Conservation (phyloP, 2,888 invertebrate species). For the Hydrotaea diabolus region DNA sequence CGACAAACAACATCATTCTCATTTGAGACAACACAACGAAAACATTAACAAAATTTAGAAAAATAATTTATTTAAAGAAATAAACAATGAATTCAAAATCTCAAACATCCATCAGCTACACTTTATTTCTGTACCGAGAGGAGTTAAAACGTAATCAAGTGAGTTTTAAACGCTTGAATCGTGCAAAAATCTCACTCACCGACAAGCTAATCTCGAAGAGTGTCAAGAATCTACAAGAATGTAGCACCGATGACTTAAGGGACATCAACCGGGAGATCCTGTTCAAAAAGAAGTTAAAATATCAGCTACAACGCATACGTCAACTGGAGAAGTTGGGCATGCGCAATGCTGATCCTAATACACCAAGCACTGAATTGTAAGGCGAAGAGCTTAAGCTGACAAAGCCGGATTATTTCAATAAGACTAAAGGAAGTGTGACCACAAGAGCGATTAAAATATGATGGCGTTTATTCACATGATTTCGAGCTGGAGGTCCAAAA, state of each 20-base stretch:
- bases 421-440: too few relatives aligned
- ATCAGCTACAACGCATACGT: conserved; percentile 70
- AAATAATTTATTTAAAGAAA: too few relatives aligned
- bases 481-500: too few relatives aligned
- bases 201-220: conserved; percentile 71
- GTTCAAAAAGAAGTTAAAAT: conserved; percentile 72
- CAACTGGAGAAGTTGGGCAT: conserved; percentile 38
- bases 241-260: conserved; percentile 71
- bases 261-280: conserved; percentile 72
- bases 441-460: too few relatives aligned
- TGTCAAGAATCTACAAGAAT: conserved; percentile 70
- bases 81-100: not conserved
- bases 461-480: too few relatives aligned
- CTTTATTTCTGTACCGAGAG: conserved; percentile 72
- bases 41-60: conserved; percentile 11
- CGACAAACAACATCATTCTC: conserved; percentile 66
- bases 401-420: too few relatives aligned
- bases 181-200: conserved; percentile 73
- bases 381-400: not conserved
- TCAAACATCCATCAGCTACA: conserved; percentile 70
- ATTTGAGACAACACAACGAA: conserved; percentile 55
- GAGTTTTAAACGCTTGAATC: conserved; percentile 71
- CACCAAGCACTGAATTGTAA: not conserved
- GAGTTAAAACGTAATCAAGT: conserved; percentile 71
- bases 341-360: conserved; percentile 15